These are phyloP conservation scores for Prolemur simus DNA, from an alignment of 2,113 vertebrate genomes.

Conservation along the genomic window DNA sequence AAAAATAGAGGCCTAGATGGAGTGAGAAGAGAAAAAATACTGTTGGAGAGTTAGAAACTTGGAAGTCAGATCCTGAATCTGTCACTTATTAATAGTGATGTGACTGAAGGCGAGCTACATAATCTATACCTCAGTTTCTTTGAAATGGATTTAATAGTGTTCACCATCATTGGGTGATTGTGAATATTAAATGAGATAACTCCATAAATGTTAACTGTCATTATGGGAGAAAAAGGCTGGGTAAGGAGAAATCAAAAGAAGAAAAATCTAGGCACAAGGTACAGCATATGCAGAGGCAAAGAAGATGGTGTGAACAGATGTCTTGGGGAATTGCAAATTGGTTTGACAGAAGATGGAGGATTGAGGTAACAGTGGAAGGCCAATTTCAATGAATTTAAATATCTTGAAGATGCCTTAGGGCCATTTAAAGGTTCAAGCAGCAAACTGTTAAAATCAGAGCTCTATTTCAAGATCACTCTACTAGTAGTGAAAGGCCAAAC, in stretches of 20 bases:
- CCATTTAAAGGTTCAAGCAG: not conserved
- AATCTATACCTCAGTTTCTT: not conserved
- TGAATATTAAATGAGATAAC: not conserved
- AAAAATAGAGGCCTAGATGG: not conserved
- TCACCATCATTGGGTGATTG: not conserved
- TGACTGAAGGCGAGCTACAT: not conserved
- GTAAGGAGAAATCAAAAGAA: not conserved
- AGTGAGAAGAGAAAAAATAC: not conserved
- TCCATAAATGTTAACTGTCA: not conserved
- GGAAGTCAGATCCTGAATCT: not conserved
- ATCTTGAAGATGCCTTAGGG: not conserved
- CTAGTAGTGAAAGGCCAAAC: not conserved
- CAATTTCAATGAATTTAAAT: not conserved
- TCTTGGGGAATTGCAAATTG: not conserved
- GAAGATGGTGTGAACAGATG: not conserved
- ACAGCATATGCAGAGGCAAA: not conserved
- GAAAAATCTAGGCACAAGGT: not conserved
- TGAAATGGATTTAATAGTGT: not conserved
- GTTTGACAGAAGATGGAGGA: not conserved
- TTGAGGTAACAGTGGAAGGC: not conserved
- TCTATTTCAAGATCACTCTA: conserved; percentile 19
- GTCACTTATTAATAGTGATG: not conserved
- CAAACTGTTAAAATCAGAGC: not conserved
- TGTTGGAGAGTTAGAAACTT: not conserved
- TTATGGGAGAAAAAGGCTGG: not conserved